Percentiles rank a stretch among this genome's conserved stretches.
phyloP scores from a whole-genome alignment of 1,140 invertebrate species.

The Littorina saxatilis region DNA sequence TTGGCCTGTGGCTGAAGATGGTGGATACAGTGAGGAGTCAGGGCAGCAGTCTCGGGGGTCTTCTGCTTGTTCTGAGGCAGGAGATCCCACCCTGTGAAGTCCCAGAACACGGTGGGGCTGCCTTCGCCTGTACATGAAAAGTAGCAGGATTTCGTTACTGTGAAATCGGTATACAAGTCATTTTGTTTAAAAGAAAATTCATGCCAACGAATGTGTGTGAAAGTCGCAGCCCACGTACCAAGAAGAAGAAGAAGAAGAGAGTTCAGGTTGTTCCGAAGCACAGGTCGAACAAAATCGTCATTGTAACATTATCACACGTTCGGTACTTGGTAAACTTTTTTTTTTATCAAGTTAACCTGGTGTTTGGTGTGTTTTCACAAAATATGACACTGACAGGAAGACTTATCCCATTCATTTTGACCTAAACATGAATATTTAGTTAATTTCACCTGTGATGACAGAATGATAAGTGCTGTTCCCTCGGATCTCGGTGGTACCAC shows the following conservation, averaged over 20 bases:
- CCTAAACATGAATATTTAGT: too few species aligned
- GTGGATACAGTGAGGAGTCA: conserved; percentile 56
- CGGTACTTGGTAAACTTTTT: too few species aligned
- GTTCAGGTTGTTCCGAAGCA: too few species aligned
- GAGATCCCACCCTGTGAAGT: conserved; percentile 59
- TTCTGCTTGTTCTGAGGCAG: conserved; percentile 56
- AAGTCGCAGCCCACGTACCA: too few species aligned
- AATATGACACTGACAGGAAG: too few species aligned
- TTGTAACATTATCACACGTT: too few species aligned
- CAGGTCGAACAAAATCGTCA: too few species aligned
- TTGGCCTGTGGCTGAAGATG: conserved; percentile 54
- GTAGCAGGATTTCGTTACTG: background rate
- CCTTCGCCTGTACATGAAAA: conserved; percentile 61
- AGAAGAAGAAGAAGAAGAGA: too few species aligned
- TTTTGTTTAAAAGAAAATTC: background rate
- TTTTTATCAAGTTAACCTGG: too few species aligned
- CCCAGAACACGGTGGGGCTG: conserved; percentile 65
- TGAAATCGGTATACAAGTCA: background rate
- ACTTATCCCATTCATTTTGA: too few species aligned
- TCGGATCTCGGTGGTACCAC: background rate
- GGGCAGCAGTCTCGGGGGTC: conserved; percentile 34
- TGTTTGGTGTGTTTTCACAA: too few species aligned
- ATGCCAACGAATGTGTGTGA: background rate
- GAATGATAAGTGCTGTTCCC: conserved; percentile 42
- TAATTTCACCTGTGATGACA: conserved; percentile 56